Base-by-base conservation (phyloP, 2,888 invertebrate species). In the Graphium colonna region DNA sequence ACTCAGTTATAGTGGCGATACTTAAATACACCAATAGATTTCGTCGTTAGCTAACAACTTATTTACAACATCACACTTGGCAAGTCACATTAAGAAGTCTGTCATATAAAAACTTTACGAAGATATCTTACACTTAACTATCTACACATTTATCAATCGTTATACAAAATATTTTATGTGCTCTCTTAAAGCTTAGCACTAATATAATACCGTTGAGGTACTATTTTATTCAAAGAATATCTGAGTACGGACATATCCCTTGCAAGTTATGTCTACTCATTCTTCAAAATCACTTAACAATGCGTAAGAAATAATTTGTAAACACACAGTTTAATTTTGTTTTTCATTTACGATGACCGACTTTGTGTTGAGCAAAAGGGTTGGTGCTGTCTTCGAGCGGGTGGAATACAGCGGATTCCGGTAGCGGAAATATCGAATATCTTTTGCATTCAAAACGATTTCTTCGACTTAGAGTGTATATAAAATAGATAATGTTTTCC, bases 21-120 rank as follows among this genome's bases (percentile, higher is more conserved):
- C 51, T 47, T 52, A 67, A 63, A 70, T 67, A 75, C 63, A 71
- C 69, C 67, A 67, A 41, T 45, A 52, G 12, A 67, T 64, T 63
- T 71, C 70, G 67, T 60, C 63, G 50, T 71, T 72, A 69, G 69
- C 74, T 75, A 78, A 68, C 67, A 58, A 61, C 67, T 64, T 82
- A 83, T 82, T 68, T 84, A 87, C 84, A 85, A 80, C 77, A 87
- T 88, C 85, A 86, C 87, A 87, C 85, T 85, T 80, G 79, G 79
- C 82, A 69, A 84, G 87, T 85, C 85, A 87, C 88, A 81, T 85
- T 75, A 72, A 82, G 79, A 80, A 82, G 76, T 81, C 77, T 77
- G 81, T 82, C 77, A 80, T 85, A 83, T 87, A 86, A 84, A 86
- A 85, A 83, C 77, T 77, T 82, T 80, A 82, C 73, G 76, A 80